A percentile compares a stretch with the other conserved stretches of the same genome.
phyloP scores from a whole-genome alignment of 2,888 invertebrate genomes.

The Neoascia interrupta region DNA sequence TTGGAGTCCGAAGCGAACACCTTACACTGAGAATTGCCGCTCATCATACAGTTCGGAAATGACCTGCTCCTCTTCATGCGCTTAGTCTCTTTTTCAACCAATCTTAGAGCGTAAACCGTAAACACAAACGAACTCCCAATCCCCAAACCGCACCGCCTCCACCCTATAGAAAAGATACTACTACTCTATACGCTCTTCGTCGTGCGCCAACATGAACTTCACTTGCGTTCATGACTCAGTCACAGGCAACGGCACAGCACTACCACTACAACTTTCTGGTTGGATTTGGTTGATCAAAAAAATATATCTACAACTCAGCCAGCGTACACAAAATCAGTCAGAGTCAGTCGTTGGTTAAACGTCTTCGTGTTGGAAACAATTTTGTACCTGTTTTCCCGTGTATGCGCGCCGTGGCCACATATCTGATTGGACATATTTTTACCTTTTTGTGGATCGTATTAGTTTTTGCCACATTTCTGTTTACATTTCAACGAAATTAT shows the following conservation, averaged over 20 bases:
- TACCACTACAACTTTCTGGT: constrained; percentile 42
- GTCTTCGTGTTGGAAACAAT: constrained; percentile 55
- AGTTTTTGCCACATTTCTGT: constrained; percentile 47
- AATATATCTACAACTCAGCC: constrained; percentile 53
- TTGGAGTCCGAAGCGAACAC: too few relatives aligned
- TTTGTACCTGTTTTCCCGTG: constrained; percentile 37
- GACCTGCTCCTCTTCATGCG: too few relatives aligned
- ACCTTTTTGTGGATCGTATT: constrained; percentile 42
- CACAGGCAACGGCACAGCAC: too few relatives aligned
- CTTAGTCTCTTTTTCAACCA: too few relatives aligned
- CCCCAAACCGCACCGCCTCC: not conserved
- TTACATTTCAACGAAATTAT: constrained; percentile 24
- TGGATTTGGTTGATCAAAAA: constrained; percentile 19
- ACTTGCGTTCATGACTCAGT: constrained; percentile 62
- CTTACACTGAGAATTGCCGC: not conserved
- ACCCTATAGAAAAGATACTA: not conserved
- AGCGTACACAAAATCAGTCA: constrained; percentile 45
- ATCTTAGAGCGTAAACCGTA: constrained; percentile 6
- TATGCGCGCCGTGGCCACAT: constrained; percentile 57
- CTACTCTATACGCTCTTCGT: constrained; percentile 13
- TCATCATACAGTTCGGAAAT: constrained; percentile 11
- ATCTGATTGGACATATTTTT: constrained; percentile 49
- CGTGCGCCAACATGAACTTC: constrained; percentile 31
- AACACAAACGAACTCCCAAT: not conserved
- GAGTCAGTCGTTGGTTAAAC: constrained; percentile 62